Percentiles rank a stretch among this genome's conserved stretches.
These are phyloP conservation scores for Urophycis tenuis DNA, from an alignment of 2,797 vertebrate genomes.

Conservation along the genomic window DNA sequence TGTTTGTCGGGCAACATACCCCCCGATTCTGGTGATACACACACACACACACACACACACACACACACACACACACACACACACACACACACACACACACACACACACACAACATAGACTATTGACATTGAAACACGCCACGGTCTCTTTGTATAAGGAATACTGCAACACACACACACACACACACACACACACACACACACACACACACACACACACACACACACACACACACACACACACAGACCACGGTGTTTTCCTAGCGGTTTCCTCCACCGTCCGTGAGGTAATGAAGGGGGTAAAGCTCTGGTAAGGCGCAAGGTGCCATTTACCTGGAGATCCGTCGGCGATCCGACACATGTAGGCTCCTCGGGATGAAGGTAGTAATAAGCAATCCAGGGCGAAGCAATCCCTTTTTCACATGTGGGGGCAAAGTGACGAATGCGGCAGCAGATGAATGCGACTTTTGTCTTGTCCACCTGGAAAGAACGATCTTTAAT, in stretches of 20 bases:
- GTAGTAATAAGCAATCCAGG: conserved; percentile 53
- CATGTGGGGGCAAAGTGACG: conserved; percentile 43
- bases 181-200: not conserved
- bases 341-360: conserved; percentile 63
- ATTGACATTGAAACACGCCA: conserved; percentile 44
- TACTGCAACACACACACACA: conserved; percentile 16
- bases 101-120: conserved; percentile 33
- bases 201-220: not conserved
- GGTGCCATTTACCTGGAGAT: conserved; percentile 67
- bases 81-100: no score
- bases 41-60: no score
- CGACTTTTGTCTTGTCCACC: conserved; percentile 52
- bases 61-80: no score
- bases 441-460: conserved; percentile 60
- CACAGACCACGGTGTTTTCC: not conserved
- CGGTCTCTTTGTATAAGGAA: conserved; percentile 24
- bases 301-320: conserved; percentile 20
- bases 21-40: not conserved
- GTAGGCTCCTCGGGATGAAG: conserved; percentile 40
- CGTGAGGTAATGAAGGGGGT: not conserved
- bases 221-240: not conserved
- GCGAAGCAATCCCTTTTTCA: not conserved
- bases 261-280: not conserved
- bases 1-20: conserved; percentile 33
- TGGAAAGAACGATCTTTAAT: not conserved